Evolutionary conservation across 2,113 vertebrate genomes (phyloP), one percentile per base, ranked within the genome.

Genomic region (Nyctibius bracteatus): DNA sequence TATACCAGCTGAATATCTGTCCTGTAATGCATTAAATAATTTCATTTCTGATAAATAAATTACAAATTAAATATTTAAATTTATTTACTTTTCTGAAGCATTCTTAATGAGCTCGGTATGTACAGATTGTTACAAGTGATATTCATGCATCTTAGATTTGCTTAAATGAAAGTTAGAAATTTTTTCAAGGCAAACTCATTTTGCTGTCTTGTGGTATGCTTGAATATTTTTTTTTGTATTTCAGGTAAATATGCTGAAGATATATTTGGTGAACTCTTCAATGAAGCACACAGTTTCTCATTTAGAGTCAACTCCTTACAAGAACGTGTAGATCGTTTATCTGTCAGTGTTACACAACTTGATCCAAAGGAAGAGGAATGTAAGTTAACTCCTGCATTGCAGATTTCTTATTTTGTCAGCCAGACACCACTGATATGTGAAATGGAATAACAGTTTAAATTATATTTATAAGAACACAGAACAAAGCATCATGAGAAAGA

Each of bases 221-320:
- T 88, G 28, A 39, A 23, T 57, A 24, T 20, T 27, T 39, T 5
- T 65, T 10, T 35, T 21, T 70, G 4, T 92, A 21, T 96, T 98
- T 80, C 95, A 99, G 99, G 99, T 98, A 99, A 99, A 98, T 99
- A 99, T 98, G 99, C 99, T 94, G 99, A 99, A 98, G 99, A 99
- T 97, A 98, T 99, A 97, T 99, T 99, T 97, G 99, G 99, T 94
- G 99, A 99, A 96, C 98, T 99, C 75, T 99, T 99, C 98, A 99
- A 99, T 71, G 99, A 99, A 98, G 99, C 99, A 55, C 99, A 99
- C 97, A 98, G 99, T 95, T 99, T 99, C 98, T 99, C 99, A 70
- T 99, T 99, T 97, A 98, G 99, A 98, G 99, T 99, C 92, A 99
- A 99, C 97, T 99, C 99, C n/a, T 98, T 99, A 68, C 99, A 99